A percentile compares a stretch with the other conserved stretches of the same genome.
phyloP scores from a whole-genome alignment of 2,113 vertebrate species.

The Chunga burmeisteri region DNA sequence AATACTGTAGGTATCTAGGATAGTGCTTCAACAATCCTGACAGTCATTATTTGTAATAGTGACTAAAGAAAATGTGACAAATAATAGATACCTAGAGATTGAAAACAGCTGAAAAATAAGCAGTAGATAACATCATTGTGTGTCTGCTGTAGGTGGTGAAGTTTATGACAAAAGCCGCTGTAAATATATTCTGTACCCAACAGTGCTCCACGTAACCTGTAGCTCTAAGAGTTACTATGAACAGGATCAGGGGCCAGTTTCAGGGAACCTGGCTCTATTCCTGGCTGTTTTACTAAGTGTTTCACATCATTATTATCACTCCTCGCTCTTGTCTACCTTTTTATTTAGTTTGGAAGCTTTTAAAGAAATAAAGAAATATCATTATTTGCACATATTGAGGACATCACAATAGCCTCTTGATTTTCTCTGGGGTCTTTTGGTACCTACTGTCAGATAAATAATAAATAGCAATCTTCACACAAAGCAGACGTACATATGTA shows the following conservation, averaged over 20 bases:
- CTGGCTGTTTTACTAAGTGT: background rate
- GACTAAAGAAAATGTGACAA: background rate
- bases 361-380: background rate
- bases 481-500: background rate
- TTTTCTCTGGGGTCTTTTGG: background rate
- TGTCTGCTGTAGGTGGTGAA: background rate
- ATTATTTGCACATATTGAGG: background rate
- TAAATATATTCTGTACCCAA: background rate
- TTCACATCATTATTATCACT: background rate
- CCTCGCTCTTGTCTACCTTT: background rate
- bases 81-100: background rate
- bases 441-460: background rate
- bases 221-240: background rate
- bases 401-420: background rate
- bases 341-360: background rate
- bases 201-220: too few relatives aligned
- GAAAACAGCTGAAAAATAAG: background rate
- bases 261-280: background rate
- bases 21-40: background rate
- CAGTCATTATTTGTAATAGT: background rate
- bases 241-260: background rate
- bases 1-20: background rate
- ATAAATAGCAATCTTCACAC: background rate
- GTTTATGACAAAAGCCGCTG: background rate
- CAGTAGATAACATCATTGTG: background rate